Conservation (phyloP, 2,113 vertebrate genomes). For the Atherinomorus stipes region DNA sequence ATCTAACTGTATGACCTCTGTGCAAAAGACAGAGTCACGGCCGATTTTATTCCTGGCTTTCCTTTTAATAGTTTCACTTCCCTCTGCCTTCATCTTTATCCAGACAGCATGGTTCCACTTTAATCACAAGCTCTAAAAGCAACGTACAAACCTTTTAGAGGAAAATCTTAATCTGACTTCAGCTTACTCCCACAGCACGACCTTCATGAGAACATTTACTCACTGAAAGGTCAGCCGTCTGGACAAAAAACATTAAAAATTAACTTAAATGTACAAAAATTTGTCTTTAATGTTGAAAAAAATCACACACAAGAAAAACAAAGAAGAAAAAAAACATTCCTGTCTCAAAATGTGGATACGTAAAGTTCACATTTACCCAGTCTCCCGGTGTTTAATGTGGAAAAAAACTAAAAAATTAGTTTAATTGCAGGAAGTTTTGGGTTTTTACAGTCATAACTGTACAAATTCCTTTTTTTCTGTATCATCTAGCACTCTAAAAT, state of each 20-base stretch:
- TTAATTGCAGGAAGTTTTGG: too few species aligned
- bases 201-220: too few species aligned
- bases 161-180: not conserved
- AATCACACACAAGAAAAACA: not conserved
- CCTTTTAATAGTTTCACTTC: slow-evolving; percentile 54
- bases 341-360: not conserved
- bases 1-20: not conserved
- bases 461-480: too few species aligned
- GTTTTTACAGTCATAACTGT: too few species aligned
- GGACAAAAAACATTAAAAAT: not conserved
- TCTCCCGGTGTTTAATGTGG: not conserved
- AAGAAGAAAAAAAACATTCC: not conserved
- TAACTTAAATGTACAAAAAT: too few species aligned
- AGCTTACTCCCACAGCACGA: not conserved
- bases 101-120: slow-evolving; percentile 30
- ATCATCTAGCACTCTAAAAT: too few species aligned
- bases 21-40: not conserved
- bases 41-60: slow-evolving; percentile 14
- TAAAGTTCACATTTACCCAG: not conserved
- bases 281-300: not conserved
- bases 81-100: not conserved
- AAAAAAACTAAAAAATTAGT: too few species aligned
- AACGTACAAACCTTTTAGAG: not conserved
- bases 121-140: not conserved
- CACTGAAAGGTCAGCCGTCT: not conserved